Conservation (phyloP, 2,888 invertebrate genomes). For the Ophonus ardosiacus region DNA sequence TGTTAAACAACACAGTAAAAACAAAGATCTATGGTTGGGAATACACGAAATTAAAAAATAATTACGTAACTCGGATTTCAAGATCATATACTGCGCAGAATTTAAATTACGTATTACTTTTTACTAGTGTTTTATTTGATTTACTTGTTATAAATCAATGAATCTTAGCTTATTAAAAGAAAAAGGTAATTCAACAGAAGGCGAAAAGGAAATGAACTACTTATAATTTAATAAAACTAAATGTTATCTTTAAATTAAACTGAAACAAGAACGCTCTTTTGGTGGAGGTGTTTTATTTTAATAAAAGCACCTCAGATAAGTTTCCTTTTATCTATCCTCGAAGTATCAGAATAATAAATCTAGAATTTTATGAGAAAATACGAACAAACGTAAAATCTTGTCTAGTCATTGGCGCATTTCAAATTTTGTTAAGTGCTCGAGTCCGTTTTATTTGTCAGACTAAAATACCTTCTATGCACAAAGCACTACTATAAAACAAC, state of each 20-base stretch:
- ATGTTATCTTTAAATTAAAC: neutral
- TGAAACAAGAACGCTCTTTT: neutral
- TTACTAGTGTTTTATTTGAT: neutral
- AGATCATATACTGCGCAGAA: slow-evolving; percentile 16
- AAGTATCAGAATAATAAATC: slow-evolving; percentile 18
- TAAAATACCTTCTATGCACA: neutral
- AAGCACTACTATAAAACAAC: neutral
- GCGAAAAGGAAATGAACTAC: neutral
- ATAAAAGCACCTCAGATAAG: neutral
- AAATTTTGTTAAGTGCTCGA: slow-evolving; percentile 28
- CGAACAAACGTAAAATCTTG: slow-evolving; percentile 30
- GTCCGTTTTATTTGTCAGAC: neutral
- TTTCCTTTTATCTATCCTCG: neutral
- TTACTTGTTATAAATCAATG: neutral
- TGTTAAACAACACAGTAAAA: neutral
- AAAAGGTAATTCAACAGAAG: neutral
- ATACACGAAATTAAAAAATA: slow-evolving; percentile 1
- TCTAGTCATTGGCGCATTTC: slow-evolving; percentile 15
- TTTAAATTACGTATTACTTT: slow-evolving; percentile 17
- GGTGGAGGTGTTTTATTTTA: neutral
- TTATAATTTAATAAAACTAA: slow-evolving; percentile 25
- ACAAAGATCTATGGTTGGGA: neutral
- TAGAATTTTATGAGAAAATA: neutral
- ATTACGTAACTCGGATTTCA: neutral
- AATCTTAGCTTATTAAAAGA: neutral